Base-by-base conservation (phyloP, 2,888 invertebrate species). In the Drosophila greeni region DNA sequence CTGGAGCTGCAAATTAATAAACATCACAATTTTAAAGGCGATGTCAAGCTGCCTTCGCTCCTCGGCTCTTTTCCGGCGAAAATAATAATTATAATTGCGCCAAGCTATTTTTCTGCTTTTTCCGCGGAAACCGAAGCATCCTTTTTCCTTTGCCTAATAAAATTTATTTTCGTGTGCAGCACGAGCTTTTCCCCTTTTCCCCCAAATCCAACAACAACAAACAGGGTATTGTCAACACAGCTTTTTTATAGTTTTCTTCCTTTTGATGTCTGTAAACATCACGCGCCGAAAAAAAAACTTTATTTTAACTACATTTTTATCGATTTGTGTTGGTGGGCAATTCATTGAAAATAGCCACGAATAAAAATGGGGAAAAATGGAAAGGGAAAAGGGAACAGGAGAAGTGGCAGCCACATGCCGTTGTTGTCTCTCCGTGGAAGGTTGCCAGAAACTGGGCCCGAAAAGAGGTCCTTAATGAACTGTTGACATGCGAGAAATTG, bases 401-500 rank as follows among this genome's bases (percentile, higher is more conserved):
- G 11, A 9, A 26, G 11, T 7, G 39, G 2, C 4, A 29, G 57
- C 16, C 54, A 68, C 57, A 64, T 57, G 62, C 47, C 60, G 51
- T 23, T 66, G 76, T 34, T 71, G 76, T 42, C 64, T 39, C 39
- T 58, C 62, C 65, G 18, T n/a, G n/a, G 23, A 42, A 42, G 26
- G 47, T 29, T 47, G 24, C 5, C n/a, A 34, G 20, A 43, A n/a
- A 53, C 26, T 37, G 31, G 31, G 37, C 29, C 48, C 40, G 16
- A 36, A 40, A 58, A 75, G 58, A 45, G 56, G 60, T 56, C 55
- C 60, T 70, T 80, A 79, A 79, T 79, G 78, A 78, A 80, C 78
- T 70, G 73, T 73, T 75, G 75, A 76, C 78, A 79, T 81, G 79
- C 81, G 68, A 79, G 75, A 65, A 76, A 76, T 75, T 72, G 79